Evolutionary conservation across 2,797 vertebrate genomes (phyloP), one percentile per base, ranked within the genome.

Genomic region (Epinephelus malabaricus): DNA sequence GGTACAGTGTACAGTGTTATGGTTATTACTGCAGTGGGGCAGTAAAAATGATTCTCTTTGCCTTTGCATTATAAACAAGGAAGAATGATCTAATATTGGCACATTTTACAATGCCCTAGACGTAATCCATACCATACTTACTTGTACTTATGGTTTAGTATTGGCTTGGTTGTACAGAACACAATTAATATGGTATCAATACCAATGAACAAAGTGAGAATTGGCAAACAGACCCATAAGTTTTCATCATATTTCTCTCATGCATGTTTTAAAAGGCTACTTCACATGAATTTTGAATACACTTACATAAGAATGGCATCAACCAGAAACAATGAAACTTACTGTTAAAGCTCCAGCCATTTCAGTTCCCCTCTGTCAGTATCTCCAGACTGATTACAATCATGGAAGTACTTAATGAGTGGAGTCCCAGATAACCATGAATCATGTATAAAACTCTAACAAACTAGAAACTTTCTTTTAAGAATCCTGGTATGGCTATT

Each of bases 1-100:
- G 69, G n/a, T 18, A 6, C 34, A 34, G 43, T 61, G 12, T n/a
- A 64, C 63, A 46, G 3, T 60, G 27, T 77, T 73, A 51, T 76
- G 1, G 68, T 69, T 78, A 71, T 67, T 72, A 72, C 40, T 67
- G 34, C 51, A 30, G 1, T 50, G 4, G 45, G 11, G 19, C 27
- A 34, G 53, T 43, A 53, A 65, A 70, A 76, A 17, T 21, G 2
- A 23, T 65, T n/a, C 15, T 27, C 11, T 69, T 65, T 63, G 27
- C 7, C 4, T 5, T 10, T 58, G 8, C 18, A 23, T 63, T 34
- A 30, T 46, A 49, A 63, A 63, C 46, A 70, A 66, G 17, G 15
- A 27, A 64, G 15, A 49, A 21, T 1, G 1, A 40, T 59, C 3
- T 59, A 18, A 60, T 23, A 60, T 49, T 71, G 9, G 47, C 9